Conservation (phyloP, 30 jellyfish, hydroid and myxozoan species). For the Pseudorhiza aurosa region DNA sequence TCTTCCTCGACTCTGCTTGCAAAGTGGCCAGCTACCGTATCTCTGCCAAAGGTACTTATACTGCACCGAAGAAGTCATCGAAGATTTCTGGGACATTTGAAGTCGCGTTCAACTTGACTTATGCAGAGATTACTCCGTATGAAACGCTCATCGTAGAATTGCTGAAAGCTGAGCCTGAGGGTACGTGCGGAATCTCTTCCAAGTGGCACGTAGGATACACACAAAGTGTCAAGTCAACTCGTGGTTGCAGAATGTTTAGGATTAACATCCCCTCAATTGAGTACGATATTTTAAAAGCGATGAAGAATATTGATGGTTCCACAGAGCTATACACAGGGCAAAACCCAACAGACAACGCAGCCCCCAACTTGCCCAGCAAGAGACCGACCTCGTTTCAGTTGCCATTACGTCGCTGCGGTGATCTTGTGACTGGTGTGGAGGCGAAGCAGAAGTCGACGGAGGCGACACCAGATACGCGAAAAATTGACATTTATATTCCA, state of each 20-base stretch:
- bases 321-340: constrained; percentile 71
- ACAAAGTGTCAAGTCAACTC: constrained; percentile 80
- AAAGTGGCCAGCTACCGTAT: constrained; percentile 66
- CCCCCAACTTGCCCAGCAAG: constrained; percentile 40
- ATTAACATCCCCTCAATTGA: constrained; percentile 75
- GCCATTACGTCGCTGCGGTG: constrained; percentile 73
- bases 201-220: constrained; percentile 77
- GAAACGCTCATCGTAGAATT: constrained; percentile 66
- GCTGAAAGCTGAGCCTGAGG: constrained; percentile 65
- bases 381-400: constrained; percentile 76
- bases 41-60: constrained; percentile 63
- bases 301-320: constrained; percentile 44
- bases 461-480: constrained; percentile 42
- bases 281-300: constrained; percentile 58
- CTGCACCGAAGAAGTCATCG: constrained; percentile 24
- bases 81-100: constrained; percentile 61
- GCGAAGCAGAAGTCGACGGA: constrained; percentile 3
- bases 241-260: constrained; percentile 81
- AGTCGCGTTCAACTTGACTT: constrained; percentile 55
- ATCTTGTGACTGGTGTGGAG: constrained; percentile 46
- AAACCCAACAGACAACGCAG: constrained; percentile 47
- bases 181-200: constrained; percentile 85
- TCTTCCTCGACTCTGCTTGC: constrained; percentile 62
- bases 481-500: constrained; percentile 21
- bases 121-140: constrained; percentile 70